phyloP scores from a whole-genome alignment of 2,113 vertebrate genomes.

The Cercocebus atys region DNA sequence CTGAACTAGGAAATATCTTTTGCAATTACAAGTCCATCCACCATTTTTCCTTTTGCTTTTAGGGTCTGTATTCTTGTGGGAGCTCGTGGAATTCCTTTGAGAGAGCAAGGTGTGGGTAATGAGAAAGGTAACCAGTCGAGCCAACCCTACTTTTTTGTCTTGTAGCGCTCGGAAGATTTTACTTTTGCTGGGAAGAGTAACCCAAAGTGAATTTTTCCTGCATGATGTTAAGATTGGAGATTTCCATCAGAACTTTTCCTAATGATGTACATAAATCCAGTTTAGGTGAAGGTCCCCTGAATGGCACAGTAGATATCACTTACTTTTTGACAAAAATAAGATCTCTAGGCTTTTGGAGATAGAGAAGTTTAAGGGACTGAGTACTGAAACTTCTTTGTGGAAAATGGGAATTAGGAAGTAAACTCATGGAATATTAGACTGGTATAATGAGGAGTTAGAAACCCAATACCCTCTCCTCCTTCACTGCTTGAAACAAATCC shows the following conservation, averaged over 20 bases:
- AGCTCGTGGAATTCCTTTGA: neutral
- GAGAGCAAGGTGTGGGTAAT: neutral
- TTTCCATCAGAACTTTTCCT: neutral
- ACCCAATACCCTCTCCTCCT: no score
- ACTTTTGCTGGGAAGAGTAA: neutral
- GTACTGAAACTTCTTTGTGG: neutral
- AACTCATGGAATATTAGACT: neutral
- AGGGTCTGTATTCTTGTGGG: neutral
- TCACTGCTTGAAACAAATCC: neutral
- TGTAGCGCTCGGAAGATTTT: neutral
- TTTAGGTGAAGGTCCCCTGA: neutral
- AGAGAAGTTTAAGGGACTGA: neutral
- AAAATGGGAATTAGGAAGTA: conserved; percentile 23
- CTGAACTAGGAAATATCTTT: neutral
- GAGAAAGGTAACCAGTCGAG: neutral
- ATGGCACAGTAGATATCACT: neutral
- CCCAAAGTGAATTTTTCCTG: neutral
- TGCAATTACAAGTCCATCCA: neutral
- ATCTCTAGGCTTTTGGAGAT: neutral
- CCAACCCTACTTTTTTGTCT: neutral
- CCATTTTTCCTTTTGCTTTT: neutral
- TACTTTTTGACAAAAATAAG: neutral
- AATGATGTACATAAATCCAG: neutral
- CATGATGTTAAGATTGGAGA: neutral
- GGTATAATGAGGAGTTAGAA: neutral